Base-by-base conservation (phyloP, 2,113 vertebrate species). In the Ondatra zibethicus region DNA sequence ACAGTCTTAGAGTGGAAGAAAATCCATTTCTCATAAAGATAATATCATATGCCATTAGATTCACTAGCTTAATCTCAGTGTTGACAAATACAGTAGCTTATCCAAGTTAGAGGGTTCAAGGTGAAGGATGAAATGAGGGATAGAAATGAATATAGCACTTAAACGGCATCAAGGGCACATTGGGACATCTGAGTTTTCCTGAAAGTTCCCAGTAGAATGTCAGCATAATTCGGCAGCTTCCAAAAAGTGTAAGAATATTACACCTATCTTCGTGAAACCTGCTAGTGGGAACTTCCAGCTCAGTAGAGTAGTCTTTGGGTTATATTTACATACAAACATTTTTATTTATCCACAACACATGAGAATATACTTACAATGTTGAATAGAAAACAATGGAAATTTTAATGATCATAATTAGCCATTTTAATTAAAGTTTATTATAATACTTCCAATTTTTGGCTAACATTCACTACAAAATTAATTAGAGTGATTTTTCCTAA, bases 311-410 rank as follows among this genome's bases (percentile, higher is more conserved):
- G 2, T 95, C n/a, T 16, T 47, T 27, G 9, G 42, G 27, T 91
- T 93, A 17, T 4, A 94, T 76, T 94, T 92, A 96, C 91, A 96
- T 97, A 52, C 21, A 95, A 97, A 94, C 39, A 90, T 88, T 96
- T 89, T 95, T 45, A 87, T n/a, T 94, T 93, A 92, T 76, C 17
- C 12, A 82, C n/a, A 92, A 81, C 36, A 50, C 8, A 50, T 47
- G 85, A 86, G 42, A 93, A 92, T 93, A n/a, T 97, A 16, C 47
- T 94, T 81, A 88, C 58, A 92, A 17, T 93, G 21, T 92, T 93
- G 89, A 33, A 93, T 14, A 91, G 65, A 11, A 85, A 93, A 93
- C 45, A 96, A 88, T 81, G 93, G 93, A 94, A 58, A 77, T 76
- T 89, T 68, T 70, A 94, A 81, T 95, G 42, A 94, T 85, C 89